These are phyloP conservation scores for Drosophila sp. DNA, from an alignment of 1,140 invertebrate species.

Conservation along the genomic window DNA sequence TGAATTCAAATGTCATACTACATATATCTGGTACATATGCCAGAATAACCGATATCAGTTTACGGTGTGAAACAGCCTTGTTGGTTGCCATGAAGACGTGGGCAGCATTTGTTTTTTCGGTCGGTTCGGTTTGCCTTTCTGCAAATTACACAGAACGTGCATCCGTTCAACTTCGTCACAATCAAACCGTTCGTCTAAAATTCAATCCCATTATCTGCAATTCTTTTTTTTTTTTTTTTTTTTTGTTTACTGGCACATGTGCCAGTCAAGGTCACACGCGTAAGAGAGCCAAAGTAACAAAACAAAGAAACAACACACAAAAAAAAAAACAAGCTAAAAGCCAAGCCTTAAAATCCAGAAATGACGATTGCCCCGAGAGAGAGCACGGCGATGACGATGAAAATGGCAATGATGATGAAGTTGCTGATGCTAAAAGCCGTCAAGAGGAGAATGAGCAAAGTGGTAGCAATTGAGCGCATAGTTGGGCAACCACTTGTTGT, in stretches of 20 bases:
- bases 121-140: not conserved
- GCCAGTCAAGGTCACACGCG: conserved; percentile 60
- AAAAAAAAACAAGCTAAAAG: conserved; percentile 47
- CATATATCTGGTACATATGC: too few relatives aligned
- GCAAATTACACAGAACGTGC: not conserved
- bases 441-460: conserved; percentile 4
- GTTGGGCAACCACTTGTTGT: conserved; percentile 78
- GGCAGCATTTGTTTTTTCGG: not conserved
- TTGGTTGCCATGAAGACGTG: not conserved
- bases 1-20: too few relatives aligned
- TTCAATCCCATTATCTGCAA: conserved; percentile 42
- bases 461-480: conserved; percentile 56
- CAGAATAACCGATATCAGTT: too few relatives aligned
- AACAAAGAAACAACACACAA: conserved; percentile 42
- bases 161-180: conserved; percentile 17
- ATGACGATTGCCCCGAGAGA: not conserved
- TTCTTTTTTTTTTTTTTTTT: conserved; percentile 30
- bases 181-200: not conserved
- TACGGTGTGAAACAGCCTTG: not conserved
- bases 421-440: not conserved
- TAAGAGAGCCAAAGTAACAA: conserved; percentile 32
- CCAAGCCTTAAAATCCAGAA: conserved; percentile 42
- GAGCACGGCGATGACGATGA: conserved; percentile 1
- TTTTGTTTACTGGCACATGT: conserved; percentile 46
- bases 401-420: not conserved